These are phyloP conservation scores for Psittacula derbiana DNA, from an alignment of 2,797 vertebrate species.

Conservation along the genomic window DNA sequence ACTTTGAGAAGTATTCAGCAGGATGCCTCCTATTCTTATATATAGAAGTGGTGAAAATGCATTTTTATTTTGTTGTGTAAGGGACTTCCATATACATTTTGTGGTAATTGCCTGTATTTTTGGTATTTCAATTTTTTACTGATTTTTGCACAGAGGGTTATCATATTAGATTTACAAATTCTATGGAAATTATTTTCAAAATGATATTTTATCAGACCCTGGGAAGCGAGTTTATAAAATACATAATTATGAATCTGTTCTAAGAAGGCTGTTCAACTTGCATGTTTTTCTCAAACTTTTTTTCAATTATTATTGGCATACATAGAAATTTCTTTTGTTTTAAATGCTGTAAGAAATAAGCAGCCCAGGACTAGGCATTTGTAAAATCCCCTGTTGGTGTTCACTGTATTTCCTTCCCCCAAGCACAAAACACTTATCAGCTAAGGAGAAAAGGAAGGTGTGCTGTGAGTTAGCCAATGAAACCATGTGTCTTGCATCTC, in stretches of 20 bases:
- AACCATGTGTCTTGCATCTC: neutral
- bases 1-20: neutral
- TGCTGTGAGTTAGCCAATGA: neutral
- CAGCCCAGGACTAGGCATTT: neutral
- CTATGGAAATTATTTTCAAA: neutral
- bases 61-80: neutral
- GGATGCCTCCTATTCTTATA: neutral
- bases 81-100: neutral
- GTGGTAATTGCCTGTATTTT: neutral
- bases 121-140: neutral
- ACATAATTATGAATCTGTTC: neutral
- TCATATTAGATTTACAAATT: neutral
- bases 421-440: neutral
- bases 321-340: neutral
- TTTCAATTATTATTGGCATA: accelerated
- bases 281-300: neutral
- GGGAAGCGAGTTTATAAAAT: neutral
- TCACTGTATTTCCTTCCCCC: neutral
- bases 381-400: neutral
- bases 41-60: neutral
- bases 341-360: accelerated
- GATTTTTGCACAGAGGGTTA: neutral
- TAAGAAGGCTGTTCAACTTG: neutral
- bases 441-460: neutral
- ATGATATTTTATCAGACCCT: neutral